These are phyloP conservation scores for Anguilla rostrata DNA, from an alignment of 2,113 vertebrate species.

Conservation along the genomic window DNA sequence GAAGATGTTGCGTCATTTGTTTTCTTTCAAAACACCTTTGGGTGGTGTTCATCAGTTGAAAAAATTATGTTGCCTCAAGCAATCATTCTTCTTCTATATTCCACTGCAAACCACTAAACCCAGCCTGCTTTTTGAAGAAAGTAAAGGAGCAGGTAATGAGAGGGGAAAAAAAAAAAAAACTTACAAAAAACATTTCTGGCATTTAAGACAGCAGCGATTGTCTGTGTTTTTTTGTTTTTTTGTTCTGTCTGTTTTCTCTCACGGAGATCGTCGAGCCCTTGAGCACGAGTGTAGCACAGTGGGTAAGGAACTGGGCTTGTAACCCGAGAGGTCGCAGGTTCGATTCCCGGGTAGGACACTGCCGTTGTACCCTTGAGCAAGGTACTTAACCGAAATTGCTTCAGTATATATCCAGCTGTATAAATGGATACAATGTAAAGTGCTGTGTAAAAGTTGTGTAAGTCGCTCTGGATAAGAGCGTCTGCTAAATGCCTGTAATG, in stretches of 20 bases:
- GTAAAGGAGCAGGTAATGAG: background rate
- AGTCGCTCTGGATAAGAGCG: too few species aligned
- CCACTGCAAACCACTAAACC: background rate
- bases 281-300: too few species aligned
- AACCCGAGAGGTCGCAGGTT: too few species aligned
- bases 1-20: background rate
- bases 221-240: background rate
- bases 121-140: background rate
- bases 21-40: background rate
- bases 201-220: background rate
- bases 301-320: too few species aligned
- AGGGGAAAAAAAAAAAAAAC: background rate
- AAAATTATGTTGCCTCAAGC: conserved; percentile 10
- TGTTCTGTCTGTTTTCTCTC: background rate
- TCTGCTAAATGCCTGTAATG: too few species aligned
- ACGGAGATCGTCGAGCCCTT: background rate
- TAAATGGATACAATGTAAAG: too few species aligned
- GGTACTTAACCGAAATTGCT: too few species aligned
- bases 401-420: too few species aligned
- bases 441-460: too few species aligned
- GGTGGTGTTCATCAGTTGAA: background rate
- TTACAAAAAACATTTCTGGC: background rate
- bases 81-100: background rate
- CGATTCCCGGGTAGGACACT: too few species aligned
- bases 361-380: too few species aligned